These are phyloP conservation scores for Caenorhabditis brenneri DNA, from an alignment of 1,140 invertebrate species.

Conservation along the genomic window DNA sequence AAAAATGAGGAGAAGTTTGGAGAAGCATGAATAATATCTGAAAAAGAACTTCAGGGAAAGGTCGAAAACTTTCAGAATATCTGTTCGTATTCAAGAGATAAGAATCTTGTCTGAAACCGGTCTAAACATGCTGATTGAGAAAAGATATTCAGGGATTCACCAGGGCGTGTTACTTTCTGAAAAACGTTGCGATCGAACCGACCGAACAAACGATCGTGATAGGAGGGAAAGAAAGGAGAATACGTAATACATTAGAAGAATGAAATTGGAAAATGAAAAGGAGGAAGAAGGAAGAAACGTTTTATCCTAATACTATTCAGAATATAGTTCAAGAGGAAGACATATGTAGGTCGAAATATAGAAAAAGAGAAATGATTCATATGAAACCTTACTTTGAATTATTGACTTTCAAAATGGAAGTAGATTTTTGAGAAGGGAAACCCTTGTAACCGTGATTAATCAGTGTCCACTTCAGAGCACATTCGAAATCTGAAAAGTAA, in stretches of 20 bases:
- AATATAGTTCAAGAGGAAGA: background rate
- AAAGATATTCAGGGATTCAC: constrained; percentile 32
- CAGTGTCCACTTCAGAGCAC: too few relatives aligned
- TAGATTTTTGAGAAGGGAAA: too few relatives aligned
- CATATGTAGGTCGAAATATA: background rate
- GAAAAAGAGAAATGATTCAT: background rate
- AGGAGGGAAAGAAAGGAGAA: background rate
- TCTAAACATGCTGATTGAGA: constrained; percentile 20
- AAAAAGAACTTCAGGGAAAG: constrained; percentile 2
- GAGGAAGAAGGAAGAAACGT: background rate
- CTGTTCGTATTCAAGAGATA: constrained; percentile 19
- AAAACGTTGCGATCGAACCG: constrained; percentile 18
- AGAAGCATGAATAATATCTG: constrained; percentile 12
- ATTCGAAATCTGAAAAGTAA: too few relatives aligned
- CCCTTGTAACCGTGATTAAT: too few relatives aligned
- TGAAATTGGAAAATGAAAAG: background rate
- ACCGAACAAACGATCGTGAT: constrained; percentile 37
- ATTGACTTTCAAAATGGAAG: too few relatives aligned
- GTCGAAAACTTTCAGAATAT: background rate
- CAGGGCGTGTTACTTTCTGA: constrained; percentile 40
- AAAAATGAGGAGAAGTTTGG: background rate
- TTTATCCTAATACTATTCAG: background rate
- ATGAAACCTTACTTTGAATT: too few relatives aligned
- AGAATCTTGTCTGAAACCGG: constrained; percentile 12
- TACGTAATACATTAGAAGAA: constrained; percentile 34